Percentiles rank a stretch among this genome's conserved stretches.
Evolutionary conservation across 2,797 vertebrate genomes (phyloP).

Genomic region (Cichlasoma orientale): DNA sequence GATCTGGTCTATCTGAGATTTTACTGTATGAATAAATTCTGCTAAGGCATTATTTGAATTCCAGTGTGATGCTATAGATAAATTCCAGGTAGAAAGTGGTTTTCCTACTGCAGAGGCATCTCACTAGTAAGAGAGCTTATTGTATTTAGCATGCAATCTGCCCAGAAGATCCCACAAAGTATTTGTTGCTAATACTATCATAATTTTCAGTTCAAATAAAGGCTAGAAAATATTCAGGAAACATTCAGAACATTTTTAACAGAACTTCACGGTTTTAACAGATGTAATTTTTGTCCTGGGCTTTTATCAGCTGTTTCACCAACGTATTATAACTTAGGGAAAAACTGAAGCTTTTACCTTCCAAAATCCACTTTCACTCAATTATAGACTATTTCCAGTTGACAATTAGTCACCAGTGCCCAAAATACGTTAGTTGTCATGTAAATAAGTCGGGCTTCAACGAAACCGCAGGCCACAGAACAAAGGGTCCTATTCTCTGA

Average conservation of each 20-base stretch:
- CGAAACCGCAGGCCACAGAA: not conserved
- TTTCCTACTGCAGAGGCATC: not conserved
- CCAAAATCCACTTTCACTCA: not conserved
- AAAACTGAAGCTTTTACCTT: not conserved
- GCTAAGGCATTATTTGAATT: not conserved
- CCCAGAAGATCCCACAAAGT: not conserved
- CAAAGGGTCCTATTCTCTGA: not conserved
- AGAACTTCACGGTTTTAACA: not conserved
- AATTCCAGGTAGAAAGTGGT: not conserved
- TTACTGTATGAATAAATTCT: conserved; percentile 15
- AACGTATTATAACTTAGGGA: not conserved
- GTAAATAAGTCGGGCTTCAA: not conserved
- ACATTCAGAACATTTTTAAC: not conserved
- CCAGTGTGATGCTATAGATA: not conserved
- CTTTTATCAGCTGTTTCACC: not conserved
- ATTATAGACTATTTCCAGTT: not conserved
- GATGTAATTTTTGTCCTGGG: not conserved
- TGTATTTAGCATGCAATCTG: not conserved
- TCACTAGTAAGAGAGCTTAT: not conserved
- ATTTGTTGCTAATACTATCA: not conserved
- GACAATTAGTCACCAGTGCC: not conserved
- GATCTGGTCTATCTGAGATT: conserved; percentile 6
- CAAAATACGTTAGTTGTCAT: not conserved
- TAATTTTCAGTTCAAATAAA: not conserved
- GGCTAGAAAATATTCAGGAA: not conserved